Percentiles rank a stretch among this genome's conserved stretches.
phyloP scores from a whole-genome alignment of 2,888 invertebrate species.

The Nymphalis polychloros region DNA sequence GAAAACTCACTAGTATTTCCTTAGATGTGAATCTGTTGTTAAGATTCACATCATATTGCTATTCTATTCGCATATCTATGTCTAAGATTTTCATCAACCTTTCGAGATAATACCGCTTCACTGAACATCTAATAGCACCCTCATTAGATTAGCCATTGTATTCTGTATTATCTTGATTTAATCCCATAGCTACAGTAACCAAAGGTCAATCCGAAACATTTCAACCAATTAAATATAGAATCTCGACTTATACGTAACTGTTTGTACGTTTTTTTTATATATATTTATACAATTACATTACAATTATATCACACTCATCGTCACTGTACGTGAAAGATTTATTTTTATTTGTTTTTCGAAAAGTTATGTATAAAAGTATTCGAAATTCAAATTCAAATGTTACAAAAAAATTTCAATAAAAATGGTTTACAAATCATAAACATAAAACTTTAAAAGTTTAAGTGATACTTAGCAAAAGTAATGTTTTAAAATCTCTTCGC shows the following conservation, averaged over 20 bases:
- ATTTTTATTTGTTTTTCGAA: too few relatives aligned
- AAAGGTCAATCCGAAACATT: conserved; percentile 28
- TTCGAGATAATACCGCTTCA: conserved; percentile 8
- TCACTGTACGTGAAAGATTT: too few relatives aligned
- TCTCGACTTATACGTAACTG: conserved; percentile 9
- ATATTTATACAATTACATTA: too few relatives aligned
- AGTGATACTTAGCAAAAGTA: neutral
- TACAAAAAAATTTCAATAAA: neutral
- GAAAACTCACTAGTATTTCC: too few relatives aligned
- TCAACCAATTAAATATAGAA: conserved; percentile 21
- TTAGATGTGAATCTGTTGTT: too few relatives aligned
- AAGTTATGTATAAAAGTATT: too few relatives aligned
- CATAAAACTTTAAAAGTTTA: conserved; percentile 5
- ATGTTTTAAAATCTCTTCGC: neutral
- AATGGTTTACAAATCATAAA: neutral
- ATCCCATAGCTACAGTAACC: conserved; percentile 10
- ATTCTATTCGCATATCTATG: neutral
- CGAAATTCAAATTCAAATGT: too few relatives aligned
- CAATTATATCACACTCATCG: too few relatives aligned
- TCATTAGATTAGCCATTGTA: conserved; percentile 23
- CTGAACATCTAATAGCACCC: conserved; percentile 19
- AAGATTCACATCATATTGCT: too few relatives aligned
- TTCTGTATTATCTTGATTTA: conserved; percentile 16
- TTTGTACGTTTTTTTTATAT: too few relatives aligned
- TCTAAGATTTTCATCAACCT: neutral